These are phyloP conservation scores for Pinna nobilis DNA, from an alignment of 1,140 invertebrate genomes.

Conservation along the genomic window DNA sequence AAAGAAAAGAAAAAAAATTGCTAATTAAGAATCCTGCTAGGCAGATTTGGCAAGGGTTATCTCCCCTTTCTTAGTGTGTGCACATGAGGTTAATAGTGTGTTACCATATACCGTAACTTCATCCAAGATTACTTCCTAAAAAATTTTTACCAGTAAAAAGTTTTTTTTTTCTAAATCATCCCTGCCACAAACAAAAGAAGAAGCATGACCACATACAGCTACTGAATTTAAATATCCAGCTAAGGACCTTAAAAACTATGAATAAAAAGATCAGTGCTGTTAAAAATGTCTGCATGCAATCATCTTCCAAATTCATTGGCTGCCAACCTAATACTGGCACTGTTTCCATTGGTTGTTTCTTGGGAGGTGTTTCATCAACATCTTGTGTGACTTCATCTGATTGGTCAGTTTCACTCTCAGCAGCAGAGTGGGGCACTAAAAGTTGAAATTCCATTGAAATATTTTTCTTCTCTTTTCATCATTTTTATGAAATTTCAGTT, in stretches of 20 bases:
- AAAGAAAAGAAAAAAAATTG: too few species aligned
- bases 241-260: constrained; percentile 47
- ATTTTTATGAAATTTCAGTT: not conserved
- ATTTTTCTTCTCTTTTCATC: not conserved
- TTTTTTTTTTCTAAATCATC: too few species aligned
- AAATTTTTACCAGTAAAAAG: too few species aligned
- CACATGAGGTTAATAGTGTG: too few species aligned
- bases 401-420: constrained; percentile 59
- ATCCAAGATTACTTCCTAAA: too few species aligned
- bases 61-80: too few species aligned
- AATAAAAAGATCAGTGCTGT: constrained; percentile 49
- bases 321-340: constrained; percentile 62
- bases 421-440: constrained; percentile 58
- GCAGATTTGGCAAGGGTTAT: too few species aligned
- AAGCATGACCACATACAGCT: constrained; percentile 58
- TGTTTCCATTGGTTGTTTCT: constrained; percentile 52
- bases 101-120: too few species aligned
- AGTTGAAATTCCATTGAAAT: constrained; percentile 42
- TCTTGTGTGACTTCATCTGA: constrained; percentile 36
- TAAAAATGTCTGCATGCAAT: constrained; percentile 60
- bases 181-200: constrained; percentile 46
- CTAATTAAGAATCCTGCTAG: too few species aligned
- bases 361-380: constrained; percentile 31
- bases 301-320: constrained; percentile 53
- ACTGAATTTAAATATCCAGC: constrained; percentile 57